Percentiles rank a stretch among this genome's conserved stretches.
Evolutionary conservation across 2,113 vertebrate species (phyloP).

Genomic region (Trematomus loennbergii): DNA sequence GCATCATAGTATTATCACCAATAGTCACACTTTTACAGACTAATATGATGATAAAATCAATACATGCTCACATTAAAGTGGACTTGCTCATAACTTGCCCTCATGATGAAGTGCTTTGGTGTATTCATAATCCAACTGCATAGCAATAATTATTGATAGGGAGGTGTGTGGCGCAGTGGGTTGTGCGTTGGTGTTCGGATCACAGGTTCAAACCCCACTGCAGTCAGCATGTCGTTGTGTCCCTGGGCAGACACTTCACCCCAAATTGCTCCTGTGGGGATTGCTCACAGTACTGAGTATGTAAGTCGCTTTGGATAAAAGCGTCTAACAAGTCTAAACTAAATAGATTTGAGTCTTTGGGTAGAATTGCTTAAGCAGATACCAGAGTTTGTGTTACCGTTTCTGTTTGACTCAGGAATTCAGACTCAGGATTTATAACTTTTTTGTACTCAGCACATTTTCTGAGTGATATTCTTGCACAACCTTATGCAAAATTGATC

Average conservation of each 20-base stretch:
- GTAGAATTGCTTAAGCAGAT: neutral
- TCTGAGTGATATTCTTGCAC: neutral
- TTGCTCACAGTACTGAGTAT: too few relatives aligned
- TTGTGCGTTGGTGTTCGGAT: too few relatives aligned
- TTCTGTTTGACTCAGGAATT: neutral
- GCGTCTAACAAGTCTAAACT: too few relatives aligned
- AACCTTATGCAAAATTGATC: neutral
- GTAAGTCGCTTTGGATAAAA: too few relatives aligned
- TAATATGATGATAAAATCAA: slow-evolving; percentile 14
- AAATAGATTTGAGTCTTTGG: neutral
- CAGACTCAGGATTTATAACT: neutral
- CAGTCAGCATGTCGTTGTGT: too few relatives aligned
- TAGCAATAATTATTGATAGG: slow-evolving; percentile 43
- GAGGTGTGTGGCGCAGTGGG: too few relatives aligned
- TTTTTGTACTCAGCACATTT: neutral
- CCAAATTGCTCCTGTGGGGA: too few relatives aligned
- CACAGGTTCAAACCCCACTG: too few relatives aligned
- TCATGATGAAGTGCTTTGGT: neutral
- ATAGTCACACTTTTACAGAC: neutral
- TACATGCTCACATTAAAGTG: slow-evolving; percentile 1
- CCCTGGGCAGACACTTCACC: too few relatives aligned
- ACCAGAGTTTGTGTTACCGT: neutral
- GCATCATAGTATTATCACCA: neutral
- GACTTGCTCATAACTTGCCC: slow-evolving; percentile 9
- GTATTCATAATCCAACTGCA: slow-evolving; percentile 23